A percentile compares a stretch with the other conserved stretches of the same genome.
phyloP scores from a whole-genome alignment of 2,888 invertebrate species.

The Alloscopus bannaensis region DNA sequence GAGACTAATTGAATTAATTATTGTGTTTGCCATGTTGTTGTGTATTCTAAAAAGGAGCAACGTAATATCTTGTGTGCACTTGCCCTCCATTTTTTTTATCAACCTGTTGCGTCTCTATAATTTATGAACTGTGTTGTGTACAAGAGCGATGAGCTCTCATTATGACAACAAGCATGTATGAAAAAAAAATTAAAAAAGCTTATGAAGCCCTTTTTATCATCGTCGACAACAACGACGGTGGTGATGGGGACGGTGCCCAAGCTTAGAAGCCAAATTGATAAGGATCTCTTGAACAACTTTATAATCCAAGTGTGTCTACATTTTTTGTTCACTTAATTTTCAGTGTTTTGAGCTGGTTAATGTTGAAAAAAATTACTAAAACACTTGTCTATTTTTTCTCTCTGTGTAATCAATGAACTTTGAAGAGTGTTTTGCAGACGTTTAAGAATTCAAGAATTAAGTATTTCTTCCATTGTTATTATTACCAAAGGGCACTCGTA shows the following conservation, averaged over 20 bases:
- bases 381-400: no score
- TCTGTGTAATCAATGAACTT: no score
- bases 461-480: no score
- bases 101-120: not conserved
- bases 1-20: slow-evolving; percentile 35
- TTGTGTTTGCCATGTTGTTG: slow-evolving; percentile 8
- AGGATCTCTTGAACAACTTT: not conserved
- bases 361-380: no score
- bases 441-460: no score
- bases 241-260: slow-evolving; percentile 8
- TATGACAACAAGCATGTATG: slow-evolving; percentile 3
- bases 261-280: slow-evolving; percentile 32
- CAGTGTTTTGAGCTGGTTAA: not conserved
- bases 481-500: no score
- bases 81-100: not conserved
- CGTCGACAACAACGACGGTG: not conserved
- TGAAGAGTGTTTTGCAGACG: no score
- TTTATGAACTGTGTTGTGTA: not conserved
- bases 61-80: slow-evolving; percentile 1
- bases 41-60: no score
- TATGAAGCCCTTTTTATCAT: no score
- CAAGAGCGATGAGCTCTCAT: slow-evolving; percentile 19
- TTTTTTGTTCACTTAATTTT: not conserved
- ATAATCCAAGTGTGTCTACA: not conserved
- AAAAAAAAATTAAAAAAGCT: slow-evolving; percentile 19